phyloP scores from a whole-genome alignment of 2,888 invertebrate genomes.

The Lithophane ornitopus region DNA sequence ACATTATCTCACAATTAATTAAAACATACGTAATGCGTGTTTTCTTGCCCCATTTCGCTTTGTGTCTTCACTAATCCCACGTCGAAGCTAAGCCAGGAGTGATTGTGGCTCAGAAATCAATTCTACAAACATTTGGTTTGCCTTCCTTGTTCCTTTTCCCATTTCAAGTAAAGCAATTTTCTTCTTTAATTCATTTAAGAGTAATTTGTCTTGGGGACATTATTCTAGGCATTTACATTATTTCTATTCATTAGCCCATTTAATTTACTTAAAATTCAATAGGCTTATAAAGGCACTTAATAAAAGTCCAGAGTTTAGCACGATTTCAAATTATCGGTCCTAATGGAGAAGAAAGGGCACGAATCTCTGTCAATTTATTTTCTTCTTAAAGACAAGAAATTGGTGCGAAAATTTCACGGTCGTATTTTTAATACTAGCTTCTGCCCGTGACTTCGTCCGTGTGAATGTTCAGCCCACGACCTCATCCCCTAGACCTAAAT shows the following conservation, averaged over 20 bases:
- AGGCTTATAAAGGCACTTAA: not conserved
- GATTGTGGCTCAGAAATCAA: constrained; percentile 37
- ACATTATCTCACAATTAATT: not conserved
- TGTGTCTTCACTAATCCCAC: constrained; percentile 14
- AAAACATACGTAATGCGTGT: not conserved
- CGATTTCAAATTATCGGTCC: not conserved
- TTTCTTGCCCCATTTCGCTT: constrained; percentile 5
- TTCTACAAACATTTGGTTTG: constrained; percentile 16
- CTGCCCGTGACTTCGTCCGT: too few species aligned
- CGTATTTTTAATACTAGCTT: not conserved
- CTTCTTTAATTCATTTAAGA: not conserved
- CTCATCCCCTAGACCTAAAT: not conserved
- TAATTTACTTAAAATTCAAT: not conserved
- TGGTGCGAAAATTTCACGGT: not conserved
- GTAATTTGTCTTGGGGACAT: not conserved
- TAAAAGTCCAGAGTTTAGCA: not conserved
- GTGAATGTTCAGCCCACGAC: not conserved
- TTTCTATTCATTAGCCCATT: not conserved
- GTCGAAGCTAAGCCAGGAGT: constrained; percentile 4
- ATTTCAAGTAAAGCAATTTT: constrained; percentile 4
- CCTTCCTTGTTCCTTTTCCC: not conserved
- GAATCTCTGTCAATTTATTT: not conserved
- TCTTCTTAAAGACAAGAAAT: not conserved
- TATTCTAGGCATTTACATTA: not conserved
- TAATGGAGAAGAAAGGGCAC: not conserved